Percentiles rank a stretch among this genome's conserved stretches.
Evolutionary conservation across 2,888 invertebrate species (phyloP).

Genomic region (Leptothorax acervorum): DNA sequence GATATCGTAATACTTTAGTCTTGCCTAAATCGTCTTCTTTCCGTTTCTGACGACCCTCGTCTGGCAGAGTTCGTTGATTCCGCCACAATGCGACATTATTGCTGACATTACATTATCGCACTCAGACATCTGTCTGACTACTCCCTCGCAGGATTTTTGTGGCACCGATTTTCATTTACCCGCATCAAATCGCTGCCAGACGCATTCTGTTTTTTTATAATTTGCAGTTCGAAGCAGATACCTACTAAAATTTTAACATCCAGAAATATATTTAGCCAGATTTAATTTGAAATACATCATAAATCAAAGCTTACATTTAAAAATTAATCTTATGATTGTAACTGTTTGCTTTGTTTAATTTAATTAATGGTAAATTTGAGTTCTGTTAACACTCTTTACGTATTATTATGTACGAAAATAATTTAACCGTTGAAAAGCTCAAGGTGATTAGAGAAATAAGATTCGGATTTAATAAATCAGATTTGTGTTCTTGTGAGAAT

Average conservation of each 20-base stretch:
- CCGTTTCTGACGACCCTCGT: conserved; percentile 60
- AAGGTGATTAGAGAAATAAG: conserved; percentile 18
- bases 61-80: conserved; percentile 57
- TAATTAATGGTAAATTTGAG: background rate
- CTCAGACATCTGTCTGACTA: conserved; percentile 67
- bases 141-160: background rate
- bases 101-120: conserved; percentile 72
- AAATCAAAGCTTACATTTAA: conserved; percentile 9
- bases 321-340: background rate
- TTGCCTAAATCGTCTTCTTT: conserved; percentile 39
- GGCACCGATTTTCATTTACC: background rate
- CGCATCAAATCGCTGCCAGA: no score
- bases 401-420: background rate
- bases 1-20: conserved; percentile 54
- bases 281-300: background rate
- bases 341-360: background rate
- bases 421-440: conserved; percentile 4
- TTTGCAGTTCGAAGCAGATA: background rate
- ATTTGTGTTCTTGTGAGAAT: background rate
- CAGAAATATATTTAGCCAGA: conserved; percentile 1
- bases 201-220: background rate
- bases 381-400: background rate
- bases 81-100: no score
- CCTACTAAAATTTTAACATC: background rate
- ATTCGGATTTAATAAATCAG: conserved; percentile 13